phyloP scores from a whole-genome alignment of 2,888 invertebrate genomes.

The Hypomecis punctinalis region DNA sequence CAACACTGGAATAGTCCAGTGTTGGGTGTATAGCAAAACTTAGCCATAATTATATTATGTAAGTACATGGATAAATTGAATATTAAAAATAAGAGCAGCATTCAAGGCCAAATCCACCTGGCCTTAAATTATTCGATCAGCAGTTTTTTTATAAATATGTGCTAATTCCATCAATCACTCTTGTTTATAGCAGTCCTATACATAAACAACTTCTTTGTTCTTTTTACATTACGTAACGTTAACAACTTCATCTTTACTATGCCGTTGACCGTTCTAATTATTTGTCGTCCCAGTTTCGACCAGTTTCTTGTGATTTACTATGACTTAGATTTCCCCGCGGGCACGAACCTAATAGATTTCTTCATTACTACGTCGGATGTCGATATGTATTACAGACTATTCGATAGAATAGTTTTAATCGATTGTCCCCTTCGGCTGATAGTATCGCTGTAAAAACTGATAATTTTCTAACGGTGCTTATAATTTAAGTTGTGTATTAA shows the following conservation, averaged over 20 bases:
- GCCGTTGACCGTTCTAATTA: slow-evolving; percentile 47
- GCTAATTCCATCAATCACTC: not conserved
- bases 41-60: too few relatives aligned
- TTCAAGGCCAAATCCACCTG: too few relatives aligned
- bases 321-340: slow-evolving; percentile 29
- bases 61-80: too few relatives aligned
- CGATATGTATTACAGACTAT: slow-evolving; percentile 45
- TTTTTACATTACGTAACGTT: slow-evolving; percentile 24
- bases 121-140: too few relatives aligned
- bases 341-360: slow-evolving; percentile 56
- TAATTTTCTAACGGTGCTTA: not conserved
- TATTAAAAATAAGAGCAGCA: too few relatives aligned
- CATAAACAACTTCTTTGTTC: slow-evolving; percentile 7
- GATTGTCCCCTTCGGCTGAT: slow-evolving; percentile 45
- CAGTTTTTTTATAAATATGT: not conserved
- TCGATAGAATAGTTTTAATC: slow-evolving; percentile 50
- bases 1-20: too few relatives aligned
- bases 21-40: too few relatives aligned
- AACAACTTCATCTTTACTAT: slow-evolving; percentile 37
- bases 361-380: slow-evolving; percentile 53
- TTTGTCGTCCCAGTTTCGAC: slow-evolving; percentile 42
- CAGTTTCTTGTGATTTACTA: slow-evolving; percentile 38
- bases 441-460: slow-evolving; percentile 6
- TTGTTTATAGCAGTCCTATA: not conserved
- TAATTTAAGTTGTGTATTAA: too few relatives aligned